Evolutionary conservation across 2,888 invertebrate species (phyloP).

Genomic region (Chironomus tentans): DNA sequence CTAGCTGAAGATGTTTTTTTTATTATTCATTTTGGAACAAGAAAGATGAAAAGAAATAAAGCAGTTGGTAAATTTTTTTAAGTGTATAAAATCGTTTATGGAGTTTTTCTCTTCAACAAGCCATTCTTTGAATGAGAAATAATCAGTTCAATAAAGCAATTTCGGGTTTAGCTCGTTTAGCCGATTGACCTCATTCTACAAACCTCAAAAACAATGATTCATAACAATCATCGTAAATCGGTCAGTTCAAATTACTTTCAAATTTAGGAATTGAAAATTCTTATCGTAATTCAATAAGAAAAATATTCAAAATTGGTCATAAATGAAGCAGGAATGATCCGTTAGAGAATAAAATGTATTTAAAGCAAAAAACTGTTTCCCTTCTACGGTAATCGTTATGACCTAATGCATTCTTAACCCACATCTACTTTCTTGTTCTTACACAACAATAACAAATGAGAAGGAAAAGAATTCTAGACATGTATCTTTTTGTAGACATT

Average conservation of each 20-base stretch:
- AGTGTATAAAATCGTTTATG: background rate
- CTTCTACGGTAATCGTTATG: background rate
- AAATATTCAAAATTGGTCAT: no score
- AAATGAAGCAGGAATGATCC: no score
- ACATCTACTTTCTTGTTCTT: background rate
- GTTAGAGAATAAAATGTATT: background rate
- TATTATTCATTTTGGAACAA: no score
- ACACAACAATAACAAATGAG: background rate
- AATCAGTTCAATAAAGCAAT: background rate
- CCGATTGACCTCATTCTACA: background rate
- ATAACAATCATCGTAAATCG: background rate
- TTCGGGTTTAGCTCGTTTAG: background rate
- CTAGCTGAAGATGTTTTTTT: no score
- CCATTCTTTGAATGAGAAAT: no score
- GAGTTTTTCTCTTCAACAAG: no score
- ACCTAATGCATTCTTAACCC: slow-evolving; percentile 17
- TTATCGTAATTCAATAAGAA: background rate
- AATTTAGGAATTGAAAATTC: background rate
- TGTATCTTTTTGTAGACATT: background rate
- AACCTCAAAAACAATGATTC: background rate
- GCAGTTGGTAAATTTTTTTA: background rate
- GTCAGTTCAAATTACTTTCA: background rate
- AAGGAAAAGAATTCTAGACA: background rate
- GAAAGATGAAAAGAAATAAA: background rate
- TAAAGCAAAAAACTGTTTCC: background rate